Evolutionary conservation across 2,113 vertebrate species (phyloP), one percentile per base, ranked within the genome.

Genomic region (Protobothrops mucrosquamatus): DNA sequence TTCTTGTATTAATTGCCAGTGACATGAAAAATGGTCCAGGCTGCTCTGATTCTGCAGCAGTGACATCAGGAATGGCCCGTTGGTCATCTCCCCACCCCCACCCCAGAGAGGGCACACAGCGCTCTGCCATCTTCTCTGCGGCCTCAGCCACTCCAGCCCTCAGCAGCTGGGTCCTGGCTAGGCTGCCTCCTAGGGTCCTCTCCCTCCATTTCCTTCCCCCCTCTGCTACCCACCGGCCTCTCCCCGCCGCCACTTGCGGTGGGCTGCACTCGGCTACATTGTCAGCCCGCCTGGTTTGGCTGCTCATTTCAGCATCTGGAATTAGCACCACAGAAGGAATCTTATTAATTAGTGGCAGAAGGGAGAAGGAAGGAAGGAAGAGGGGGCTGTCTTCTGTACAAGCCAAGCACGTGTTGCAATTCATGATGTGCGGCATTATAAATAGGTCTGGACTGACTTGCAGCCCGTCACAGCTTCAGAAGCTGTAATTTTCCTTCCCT

Each of bases 341-440:
- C 95, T 93, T 94, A 93, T 94, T 97, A 96, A 97, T 97, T 97
- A 96, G 96, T 94, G 92, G 94, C 85, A 91, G 94, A 5, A 93
- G 91, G 10, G 2, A 91, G 34, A 55, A 85, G 85, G 4, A 23
- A 88, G 94, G 3, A 23, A 87, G 94, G 59, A 74, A 92, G 91
- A 92, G 69, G 88, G 92, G 90, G 92, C 52, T 86, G 5, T 96
- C 15, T 96, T 93, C 95, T 88, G 61, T 89, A 34, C 15, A 46
- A 95, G 88, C 61, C 85, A 93, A 94, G 93, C 94, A 52, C 92
- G 92, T 93, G 92, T 94, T 94, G 92, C 93, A 1, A 10, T 81
- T 95, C 93, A 93, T 92, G 90, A 93, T 94, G 94, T 92, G 92
- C 89, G 52, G 56, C 96, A 91, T 93, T 96, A 96, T 95, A 97